phyloP scores from a whole-genome alignment of 2,888 invertebrate species.

The Anoncus sp. region DNA sequence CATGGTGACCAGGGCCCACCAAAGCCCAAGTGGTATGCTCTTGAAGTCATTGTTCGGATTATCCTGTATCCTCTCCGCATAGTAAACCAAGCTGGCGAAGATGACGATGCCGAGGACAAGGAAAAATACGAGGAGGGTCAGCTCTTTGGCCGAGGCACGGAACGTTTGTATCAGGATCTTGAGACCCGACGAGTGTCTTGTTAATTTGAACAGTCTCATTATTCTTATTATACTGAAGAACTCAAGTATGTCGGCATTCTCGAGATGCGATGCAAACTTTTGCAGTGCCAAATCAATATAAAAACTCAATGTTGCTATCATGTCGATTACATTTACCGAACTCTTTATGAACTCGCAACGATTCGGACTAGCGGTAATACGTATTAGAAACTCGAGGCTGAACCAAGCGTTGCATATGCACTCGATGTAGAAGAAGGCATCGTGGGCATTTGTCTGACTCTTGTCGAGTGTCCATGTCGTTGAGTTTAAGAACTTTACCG shows the following conservation, averaged over 20 bases:
- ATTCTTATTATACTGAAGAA: slow-evolving; percentile 99
- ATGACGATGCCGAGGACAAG: slow-evolving; percentile 97
- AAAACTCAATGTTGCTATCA: slow-evolving; percentile 99
- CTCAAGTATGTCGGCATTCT: slow-evolving; percentile 98
- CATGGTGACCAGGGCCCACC: slow-evolving; percentile 99
- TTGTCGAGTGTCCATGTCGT: slow-evolving; percentile 95
- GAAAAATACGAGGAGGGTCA: slow-evolving; percentile 98
- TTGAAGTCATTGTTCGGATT: slow-evolving; percentile 99
- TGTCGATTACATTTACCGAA: slow-evolving; percentile 99
- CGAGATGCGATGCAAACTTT: slow-evolving; percentile 94
- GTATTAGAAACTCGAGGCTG: slow-evolving; percentile 96
- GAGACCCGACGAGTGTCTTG: slow-evolving; percentile 98
- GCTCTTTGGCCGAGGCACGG: slow-evolving; percentile 98
- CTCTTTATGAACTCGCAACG: slow-evolving; percentile 97
- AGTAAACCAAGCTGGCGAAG: slow-evolving; percentile 99
- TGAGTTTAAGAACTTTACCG: slow-evolving; percentile 90
- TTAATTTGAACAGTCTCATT: slow-evolving; percentile 98
- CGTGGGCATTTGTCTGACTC: slow-evolving; percentile 97
- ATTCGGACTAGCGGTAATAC: slow-evolving; percentile 97
- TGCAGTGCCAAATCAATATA: slow-evolving; percentile 97
- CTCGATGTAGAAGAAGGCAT: slow-evolving; percentile 99
- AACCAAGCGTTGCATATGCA: slow-evolving; percentile 99
- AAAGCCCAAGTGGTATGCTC: slow-evolving; percentile 98
- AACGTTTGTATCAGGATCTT: slow-evolving; percentile 99
- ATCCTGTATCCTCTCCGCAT: slow-evolving; percentile 98